These are phyloP conservation scores for Acronicta leporina DNA, from an alignment of 2,888 invertebrate genomes.

Conservation along the genomic window DNA sequence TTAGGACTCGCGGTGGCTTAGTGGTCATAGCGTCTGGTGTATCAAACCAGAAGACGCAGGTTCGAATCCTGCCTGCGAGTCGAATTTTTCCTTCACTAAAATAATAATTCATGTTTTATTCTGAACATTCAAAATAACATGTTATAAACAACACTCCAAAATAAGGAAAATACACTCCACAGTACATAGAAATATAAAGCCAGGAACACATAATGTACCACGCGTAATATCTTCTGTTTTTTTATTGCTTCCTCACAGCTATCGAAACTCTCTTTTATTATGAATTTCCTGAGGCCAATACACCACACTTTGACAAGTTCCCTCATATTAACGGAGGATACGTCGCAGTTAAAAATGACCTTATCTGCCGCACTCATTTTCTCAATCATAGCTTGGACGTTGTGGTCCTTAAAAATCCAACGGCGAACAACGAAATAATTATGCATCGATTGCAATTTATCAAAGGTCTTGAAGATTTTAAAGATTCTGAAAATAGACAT, in stretches of 20 bases:
- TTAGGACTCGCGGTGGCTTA: no score
- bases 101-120: no score
- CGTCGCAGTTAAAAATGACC: slow-evolving; percentile 49
- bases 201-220: slow-evolving; percentile 20
- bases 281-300: slow-evolving; percentile 43
- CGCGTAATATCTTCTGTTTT: slow-evolving; percentile 27
- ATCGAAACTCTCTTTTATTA: slow-evolving; percentile 44
- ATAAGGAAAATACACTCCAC: slow-evolving; percentile 21
- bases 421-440: slow-evolving; percentile 37
- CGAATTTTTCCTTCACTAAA: no score
- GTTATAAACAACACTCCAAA: slow-evolving; percentile 7
- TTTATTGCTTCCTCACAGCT: neutral
- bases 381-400: slow-evolving; percentile 23
- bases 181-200: slow-evolving; percentile 24
- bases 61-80: no score
- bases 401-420: slow-evolving; percentile 48
- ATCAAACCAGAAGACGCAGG: no score
- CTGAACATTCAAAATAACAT: slow-evolving; percentile 7
- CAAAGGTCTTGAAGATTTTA: slow-evolving; percentile 36
- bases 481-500: slow-evolving; percentile 44
- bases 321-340: slow-evolving; percentile 14
- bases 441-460: slow-evolving; percentile 32
- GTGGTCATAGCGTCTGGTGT: no score
- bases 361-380: slow-evolving; percentile 36
- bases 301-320: slow-evolving; percentile 41